Evolutionary conservation across 1,140 invertebrate genomes (phyloP), one percentile per base, ranked within the genome.

Genomic region (Calliphora vicina): DNA sequence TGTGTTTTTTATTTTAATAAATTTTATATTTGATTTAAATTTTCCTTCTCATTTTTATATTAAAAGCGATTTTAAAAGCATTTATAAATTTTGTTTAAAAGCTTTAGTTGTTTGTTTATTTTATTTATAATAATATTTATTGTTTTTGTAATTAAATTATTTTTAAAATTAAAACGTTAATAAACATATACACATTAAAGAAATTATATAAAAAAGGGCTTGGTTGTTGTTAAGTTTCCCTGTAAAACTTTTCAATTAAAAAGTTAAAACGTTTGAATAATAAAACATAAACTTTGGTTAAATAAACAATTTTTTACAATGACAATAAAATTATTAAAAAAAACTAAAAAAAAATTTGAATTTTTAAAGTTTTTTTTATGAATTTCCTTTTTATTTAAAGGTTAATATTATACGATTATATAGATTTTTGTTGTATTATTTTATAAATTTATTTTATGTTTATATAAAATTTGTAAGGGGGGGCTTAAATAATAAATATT

Each of bases 51-150:
- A 29, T 5, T 35, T 35, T 35, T 9, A 67, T 67, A 25, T 67
- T 67, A 67, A 67, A 67, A 67, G 61, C 61, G n/a, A 23, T 67
- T 67, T 67, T 23, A 67, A 67, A 67, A 67, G 61, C 61, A 67
- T 57, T 57, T 57, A 57, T 17, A 57, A 57, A 67, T 67, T 67
- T 23, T 50, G 17, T 50, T 13, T 67, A 67, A 67, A 67, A 67
- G 61, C 61, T 35, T 76, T 76, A 17, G 6, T 25, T 74, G 17
- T 76, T 29, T 35, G 0, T 29, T 29, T 76, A 1, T 35, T 76
- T 35, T 76, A 76, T n/a, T n/a, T n/a, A 76, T 29, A 73, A 57
- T 57, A 57, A 57, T 57, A n/a, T 57, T 12, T 67, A 23, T 67
- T 25, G n/a, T 23, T 67, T 67, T 25, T 57, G 50, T n/a, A 57